These are phyloP conservation scores for Drosophila aff. DNA, from an alignment of 1,140 invertebrate species.

Conservation along the genomic window DNA sequence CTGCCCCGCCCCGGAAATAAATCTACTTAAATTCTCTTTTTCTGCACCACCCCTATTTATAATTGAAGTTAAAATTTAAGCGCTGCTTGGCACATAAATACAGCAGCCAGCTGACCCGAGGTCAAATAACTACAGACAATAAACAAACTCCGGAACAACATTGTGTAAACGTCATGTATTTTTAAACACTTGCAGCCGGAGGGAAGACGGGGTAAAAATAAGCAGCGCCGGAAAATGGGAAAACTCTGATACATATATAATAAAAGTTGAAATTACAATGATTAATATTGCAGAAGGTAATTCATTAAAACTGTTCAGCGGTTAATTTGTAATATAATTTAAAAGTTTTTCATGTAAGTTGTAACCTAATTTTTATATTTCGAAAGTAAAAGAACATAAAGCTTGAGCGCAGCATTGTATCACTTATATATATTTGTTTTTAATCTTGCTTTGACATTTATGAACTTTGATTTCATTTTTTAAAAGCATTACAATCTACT, in stretches of 20 bases:
- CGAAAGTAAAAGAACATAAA: background rate
- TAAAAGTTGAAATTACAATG: constrained; percentile 29
- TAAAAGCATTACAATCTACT: constrained; percentile 4
- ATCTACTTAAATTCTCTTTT: background rate
- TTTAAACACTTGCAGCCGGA: constrained; percentile 10
- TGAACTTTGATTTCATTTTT: constrained; percentile 15
- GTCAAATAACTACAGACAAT: constrained; percentile 35
- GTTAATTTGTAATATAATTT: constrained; percentile 6
- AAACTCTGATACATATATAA: constrained; percentile 17
- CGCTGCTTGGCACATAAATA: constrained; percentile 15
- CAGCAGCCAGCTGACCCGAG: background rate
- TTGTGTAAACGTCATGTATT: constrained; percentile 47
- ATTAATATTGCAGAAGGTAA: constrained; percentile 8
- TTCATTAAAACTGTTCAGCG: background rate
- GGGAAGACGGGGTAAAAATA: constrained; percentile 9
- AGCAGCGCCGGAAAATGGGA: background rate
- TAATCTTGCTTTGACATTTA: constrained; percentile 1
- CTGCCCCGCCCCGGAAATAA: constrained; percentile 12
- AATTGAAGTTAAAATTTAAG: constrained; percentile 44
- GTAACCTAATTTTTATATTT: background rate
- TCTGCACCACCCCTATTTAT: constrained; percentile 26
- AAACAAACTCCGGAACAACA: constrained; percentile 23
- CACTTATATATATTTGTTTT: background rate
- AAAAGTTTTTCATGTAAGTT: background rate
- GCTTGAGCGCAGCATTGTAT: background rate